Evolutionary conservation across 2,113 vertebrate species (phyloP).

Genomic region (Triplophysa rosa): DNA sequence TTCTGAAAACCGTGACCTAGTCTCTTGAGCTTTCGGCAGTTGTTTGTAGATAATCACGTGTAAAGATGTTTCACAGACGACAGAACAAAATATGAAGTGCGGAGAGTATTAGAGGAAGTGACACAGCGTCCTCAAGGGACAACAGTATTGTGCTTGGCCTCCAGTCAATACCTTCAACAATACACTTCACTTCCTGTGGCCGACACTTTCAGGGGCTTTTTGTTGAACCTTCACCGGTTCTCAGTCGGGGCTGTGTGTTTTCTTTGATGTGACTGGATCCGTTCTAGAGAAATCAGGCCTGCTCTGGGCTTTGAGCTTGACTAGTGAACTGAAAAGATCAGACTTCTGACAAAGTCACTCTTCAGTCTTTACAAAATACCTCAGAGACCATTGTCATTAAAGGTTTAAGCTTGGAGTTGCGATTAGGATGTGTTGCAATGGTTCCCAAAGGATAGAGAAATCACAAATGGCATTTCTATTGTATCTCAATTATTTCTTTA

Average conservation of each 20-base stretch:
- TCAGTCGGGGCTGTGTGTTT: slow-evolving; percentile 5
- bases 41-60: slow-evolving; percentile 1
- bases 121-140: slow-evolving; percentile 36
- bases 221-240: slow-evolving; percentile 24
- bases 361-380: background rate
- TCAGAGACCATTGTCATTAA: background rate
- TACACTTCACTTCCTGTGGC: slow-evolving; percentile 42
- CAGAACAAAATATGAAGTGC: slow-evolving; percentile 7
- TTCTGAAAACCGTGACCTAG: background rate
- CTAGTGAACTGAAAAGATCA: slow-evolving; percentile 18
- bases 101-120: slow-evolving; percentile 14
- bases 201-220: background rate
- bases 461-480: background rate
- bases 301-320: background rate
- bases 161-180: slow-evolving; percentile 48
- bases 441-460: background rate
- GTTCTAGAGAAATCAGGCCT: slow-evolving; percentile 26
- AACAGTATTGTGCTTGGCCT: slow-evolving; percentile 45
- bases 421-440: background rate
- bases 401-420: background rate
- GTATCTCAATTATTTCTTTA: background rate
- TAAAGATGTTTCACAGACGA: background rate
- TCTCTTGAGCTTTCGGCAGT: background rate
- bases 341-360: background rate
- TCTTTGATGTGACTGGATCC: slow-evolving; percentile 25